Evolutionary conservation across 2,797 vertebrate species (phyloP).

Genomic region (Falco naumanni): DNA sequence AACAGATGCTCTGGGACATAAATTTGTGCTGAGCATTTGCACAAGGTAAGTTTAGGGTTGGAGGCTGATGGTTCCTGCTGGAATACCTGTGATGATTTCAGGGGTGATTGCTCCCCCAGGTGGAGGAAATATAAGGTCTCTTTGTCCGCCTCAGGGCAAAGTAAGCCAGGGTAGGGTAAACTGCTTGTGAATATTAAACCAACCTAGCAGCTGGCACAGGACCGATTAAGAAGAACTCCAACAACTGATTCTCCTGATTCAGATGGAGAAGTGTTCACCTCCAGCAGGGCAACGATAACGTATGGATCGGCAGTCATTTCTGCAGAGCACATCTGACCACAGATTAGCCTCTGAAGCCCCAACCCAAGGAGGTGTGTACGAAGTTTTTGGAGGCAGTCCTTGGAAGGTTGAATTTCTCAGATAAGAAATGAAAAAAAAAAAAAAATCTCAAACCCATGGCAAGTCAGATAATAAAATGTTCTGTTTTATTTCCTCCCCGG

Average conservation of each 20-base stretch:
- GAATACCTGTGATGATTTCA: background rate
- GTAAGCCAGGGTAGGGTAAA: background rate
- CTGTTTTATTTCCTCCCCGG: background rate
- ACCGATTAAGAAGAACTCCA: background rate
- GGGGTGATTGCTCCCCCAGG: background rate
- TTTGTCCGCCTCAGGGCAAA: background rate
- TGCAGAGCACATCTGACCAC: background rate
- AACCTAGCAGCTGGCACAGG: background rate
- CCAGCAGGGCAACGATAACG: background rate
- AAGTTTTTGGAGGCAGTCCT: background rate
- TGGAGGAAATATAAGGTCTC: background rate
- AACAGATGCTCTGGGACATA: background rate
- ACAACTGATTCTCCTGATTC: background rate
- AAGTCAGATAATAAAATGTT: conserved; percentile 17
- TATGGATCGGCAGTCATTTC: background rate
- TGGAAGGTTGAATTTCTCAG: background rate
- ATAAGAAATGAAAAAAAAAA: background rate
- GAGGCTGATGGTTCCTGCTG: background rate
- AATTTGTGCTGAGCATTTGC: background rate
- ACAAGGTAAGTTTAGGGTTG: background rate
- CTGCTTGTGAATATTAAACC: background rate
- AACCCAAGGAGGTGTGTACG: background rate
- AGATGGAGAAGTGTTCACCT: background rate
- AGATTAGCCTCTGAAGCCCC: background rate
- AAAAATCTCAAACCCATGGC: background rate